Base-by-base conservation (phyloP, 2,113 vertebrate species). In the Semnopithecus entellus region DNA sequence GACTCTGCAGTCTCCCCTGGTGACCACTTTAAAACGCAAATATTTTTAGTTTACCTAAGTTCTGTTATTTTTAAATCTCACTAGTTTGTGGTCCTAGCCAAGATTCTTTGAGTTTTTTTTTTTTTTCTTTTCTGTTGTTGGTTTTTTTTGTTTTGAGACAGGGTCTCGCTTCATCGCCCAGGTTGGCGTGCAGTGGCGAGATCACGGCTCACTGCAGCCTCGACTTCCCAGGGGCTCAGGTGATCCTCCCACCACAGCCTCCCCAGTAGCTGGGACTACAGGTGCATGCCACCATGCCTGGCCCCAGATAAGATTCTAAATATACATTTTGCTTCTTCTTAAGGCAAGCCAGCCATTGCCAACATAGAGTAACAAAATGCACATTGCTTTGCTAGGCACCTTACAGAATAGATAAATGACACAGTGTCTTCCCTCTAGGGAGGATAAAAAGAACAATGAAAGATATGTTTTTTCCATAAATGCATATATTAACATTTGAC, bases 401-500 rank as follows among this genome's bases (percentile, higher is more conserved):
- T 68, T 72, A 11, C 66, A 70, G 55, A 88, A 76, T 4, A 90
- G 68, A 90, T 61, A 88, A 86, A 86, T 80, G 50, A 78, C 70
- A 82, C 16, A 25, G 45, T 45, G 8, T 85, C 40, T 94, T 48
- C 55, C 79, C 72, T 96, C 76, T 35, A 40, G 52, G 70, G 72
- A 90, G 38, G 48, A 97, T 68, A 84, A 86, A 97, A 96, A 88
- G 50, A 95, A 89, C 55, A 87, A 86, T 83, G 50, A 95, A 94
- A 95, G 90, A 89, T 81, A 72, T 2, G 6, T 20, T 89, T 94
- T 96, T 91, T 87, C 38, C 82, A 90, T 61, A 94, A 81, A 94
- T 82, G 70, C 82, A 64, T 96, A 78, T 86, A 90, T 96, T 92
- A 96, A 96, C 85, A 96, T 96, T 76, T 96, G 80, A 91, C 92